Base-by-base conservation (phyloP, 2,113 vertebrate species). In the Eubucco bourcierii region DNA sequence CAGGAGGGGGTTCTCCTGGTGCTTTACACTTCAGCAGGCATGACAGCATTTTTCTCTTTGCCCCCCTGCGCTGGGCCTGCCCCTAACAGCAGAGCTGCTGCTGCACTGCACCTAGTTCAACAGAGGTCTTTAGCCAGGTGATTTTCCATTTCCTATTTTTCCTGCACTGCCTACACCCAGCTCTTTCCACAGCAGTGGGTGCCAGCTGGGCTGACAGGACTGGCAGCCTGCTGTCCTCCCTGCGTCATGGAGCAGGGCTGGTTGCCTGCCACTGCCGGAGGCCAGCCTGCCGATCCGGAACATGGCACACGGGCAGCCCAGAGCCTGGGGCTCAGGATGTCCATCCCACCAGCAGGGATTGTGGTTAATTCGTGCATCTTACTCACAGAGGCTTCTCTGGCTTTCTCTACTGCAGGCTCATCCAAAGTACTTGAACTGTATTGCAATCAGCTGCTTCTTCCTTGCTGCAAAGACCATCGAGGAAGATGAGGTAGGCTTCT, bases 351-450 rank as follows among this genome's bases (percentile, higher is more conserved):
- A 70, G 61, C 24, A 29, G n/a, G 10, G 18, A 16, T 29, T 9
- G 23, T 1, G 9, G 7, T 0, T 47, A 1, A 1, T 2, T 59
- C 29, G 7, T 13, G 28, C 25, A 10, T 25, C 20, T 1, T 21
- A 4, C 10, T 87, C 23, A 83, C 60, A 7, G 6, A 19, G 12
- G 39, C 33, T 65, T 67, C 24, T 84, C 46, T 79, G n/a, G 50
- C 84, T 8, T 92, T 80, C 50, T 84, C 13, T 91, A 44, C 95
- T 53, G 4, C 87, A 99, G 99, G 99, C 99, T 91, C 99, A 98
- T 94, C 99, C 99, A 20, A 99, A 99, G 97, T 99, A 99, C 96
- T 97, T 99, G 96, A 98, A 98, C 97, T 99, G 99, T 97, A 99
- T 99, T 95, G 98, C 99, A 95, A 98, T 99, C 97, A 97, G 99